Evolutionary conservation across 2,888 invertebrate species (phyloP).

Genomic region (Diaprepes abbreviatus): DNA sequence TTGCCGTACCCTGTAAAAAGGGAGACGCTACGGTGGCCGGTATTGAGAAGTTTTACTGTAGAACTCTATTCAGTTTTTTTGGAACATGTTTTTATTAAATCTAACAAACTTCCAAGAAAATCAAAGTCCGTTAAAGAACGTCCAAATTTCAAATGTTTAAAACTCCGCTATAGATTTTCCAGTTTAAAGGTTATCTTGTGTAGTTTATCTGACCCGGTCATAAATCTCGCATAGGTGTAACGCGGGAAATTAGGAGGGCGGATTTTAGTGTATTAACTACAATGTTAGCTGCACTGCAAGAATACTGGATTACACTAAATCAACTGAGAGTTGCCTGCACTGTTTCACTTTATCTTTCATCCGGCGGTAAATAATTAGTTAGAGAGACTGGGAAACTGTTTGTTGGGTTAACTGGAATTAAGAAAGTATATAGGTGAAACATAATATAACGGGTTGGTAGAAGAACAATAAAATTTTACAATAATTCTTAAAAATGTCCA

Average conservation of each 20-base stretch:
- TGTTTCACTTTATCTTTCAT: conserved; percentile 49
- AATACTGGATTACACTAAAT: conserved; percentile 49
- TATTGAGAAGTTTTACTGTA: too few species aligned
- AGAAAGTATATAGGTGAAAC: too few species aligned
- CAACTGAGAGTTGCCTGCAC: conserved; percentile 36
- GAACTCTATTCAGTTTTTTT: too few species aligned
- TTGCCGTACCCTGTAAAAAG: too few species aligned
- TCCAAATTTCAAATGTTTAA: not conserved
- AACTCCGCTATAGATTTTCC: not conserved
- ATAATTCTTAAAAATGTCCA: too few species aligned
- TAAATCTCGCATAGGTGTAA: conserved; percentile 44
- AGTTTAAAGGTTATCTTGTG: conserved; percentile 30
- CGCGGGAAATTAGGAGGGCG: conserved; percentile 47
- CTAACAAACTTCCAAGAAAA: too few species aligned
- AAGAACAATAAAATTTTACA: too few species aligned
- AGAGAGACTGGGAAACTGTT: conserved; percentile 12
- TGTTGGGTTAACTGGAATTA: not conserved
- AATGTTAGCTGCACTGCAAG: conserved; percentile 46
- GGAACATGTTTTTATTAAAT: too few species aligned
- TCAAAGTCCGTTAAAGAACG: not conserved
- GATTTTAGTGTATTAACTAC: conserved; percentile 44
- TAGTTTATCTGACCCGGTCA: conserved; percentile 29
- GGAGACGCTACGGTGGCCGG: too few species aligned
- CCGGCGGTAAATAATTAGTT: conserved; percentile 48
- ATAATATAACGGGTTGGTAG: too few species aligned